phyloP scores from a whole-genome alignment of 2,797 vertebrate species.

The Diceros bicornis region DNA sequence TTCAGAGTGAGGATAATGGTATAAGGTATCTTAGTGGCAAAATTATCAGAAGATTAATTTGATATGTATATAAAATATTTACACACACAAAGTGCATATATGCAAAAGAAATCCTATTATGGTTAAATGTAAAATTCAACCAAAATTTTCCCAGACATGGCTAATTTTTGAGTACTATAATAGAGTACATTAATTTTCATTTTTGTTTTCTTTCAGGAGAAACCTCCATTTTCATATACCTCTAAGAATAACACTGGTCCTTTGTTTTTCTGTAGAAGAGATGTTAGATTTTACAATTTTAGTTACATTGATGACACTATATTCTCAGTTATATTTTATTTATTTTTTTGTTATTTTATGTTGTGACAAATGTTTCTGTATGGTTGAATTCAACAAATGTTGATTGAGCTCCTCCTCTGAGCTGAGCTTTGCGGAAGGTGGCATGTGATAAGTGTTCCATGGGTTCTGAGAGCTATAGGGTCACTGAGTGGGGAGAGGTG shows the following conservation, averaged over 20 bases:
- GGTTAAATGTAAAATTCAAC: slow-evolving; percentile 11
- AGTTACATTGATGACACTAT: neutral
- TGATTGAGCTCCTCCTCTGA: neutral
- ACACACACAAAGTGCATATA: neutral
- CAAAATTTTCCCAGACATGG: slow-evolving; percentile 23
- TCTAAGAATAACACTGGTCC: neutral
- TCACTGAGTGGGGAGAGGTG: neutral
- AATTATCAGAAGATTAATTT: slow-evolving; percentile 66
- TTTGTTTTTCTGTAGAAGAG: neutral
- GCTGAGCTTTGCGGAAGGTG: neutral
- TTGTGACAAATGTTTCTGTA: neutral
- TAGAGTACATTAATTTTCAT: neutral
- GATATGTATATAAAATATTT: neutral
- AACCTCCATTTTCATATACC: slow-evolving; percentile 1
- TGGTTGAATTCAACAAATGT: neutral
- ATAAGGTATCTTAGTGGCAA: slow-evolving; percentile 54
- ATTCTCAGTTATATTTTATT: slow-evolving; percentile 1
- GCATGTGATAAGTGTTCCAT: neutral
- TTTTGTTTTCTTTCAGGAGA: neutral
- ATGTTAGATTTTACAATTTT: slow-evolving; percentile 53
- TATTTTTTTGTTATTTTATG: neutral
- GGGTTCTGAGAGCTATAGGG: neutral
- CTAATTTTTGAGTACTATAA: neutral
- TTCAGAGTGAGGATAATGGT: slow-evolving; percentile 45
- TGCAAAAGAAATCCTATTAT: neutral